Evolutionary conservation across 2,888 invertebrate species (phyloP).

Genomic region (Chouioia cunea): DNA sequence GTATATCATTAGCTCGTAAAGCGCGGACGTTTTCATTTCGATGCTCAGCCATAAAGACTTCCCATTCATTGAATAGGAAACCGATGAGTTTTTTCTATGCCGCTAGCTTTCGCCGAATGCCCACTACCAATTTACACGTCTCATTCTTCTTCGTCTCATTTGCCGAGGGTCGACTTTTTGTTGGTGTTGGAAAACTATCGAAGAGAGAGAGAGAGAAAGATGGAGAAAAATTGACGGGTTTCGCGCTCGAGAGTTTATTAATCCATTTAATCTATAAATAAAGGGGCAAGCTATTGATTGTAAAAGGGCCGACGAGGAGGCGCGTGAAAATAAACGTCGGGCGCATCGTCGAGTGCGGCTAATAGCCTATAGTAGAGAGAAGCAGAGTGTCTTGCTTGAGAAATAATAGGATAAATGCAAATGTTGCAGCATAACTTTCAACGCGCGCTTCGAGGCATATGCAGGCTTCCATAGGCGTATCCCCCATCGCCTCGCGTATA

Average conservation of each 20-base stretch:
- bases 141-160: constrained; percentile 35
- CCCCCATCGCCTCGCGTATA: constrained; percentile 9
- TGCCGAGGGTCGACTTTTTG: neutral
- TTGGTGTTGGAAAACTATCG: neutral
- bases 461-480: constrained; percentile 2
- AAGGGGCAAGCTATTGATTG: too few relatives aligned
- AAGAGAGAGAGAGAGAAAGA: too few relatives aligned
- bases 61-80: neutral
- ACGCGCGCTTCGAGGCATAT: neutral
- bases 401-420: too few relatives aligned
- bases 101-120: constrained; percentile 19
- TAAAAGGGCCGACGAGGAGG: too few relatives aligned
- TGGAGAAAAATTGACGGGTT: too few relatives aligned
- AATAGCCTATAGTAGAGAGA: too few relatives aligned
- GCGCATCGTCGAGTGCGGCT: too few relatives aligned
- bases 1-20: too few relatives aligned
- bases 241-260: too few relatives aligned
- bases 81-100: constrained; percentile 12
- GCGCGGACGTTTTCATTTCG: constrained; percentile 15
- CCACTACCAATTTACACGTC: constrained; percentile 33
- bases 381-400: too few relatives aligned
- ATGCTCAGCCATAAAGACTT: neutral
- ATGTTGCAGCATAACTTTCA: neutral
- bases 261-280: too few relatives aligned
- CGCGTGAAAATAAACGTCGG: too few relatives aligned